phyloP scores from a whole-genome alignment of 2,113 vertebrate species.

The Isurus oxyrinchus region DNA sequence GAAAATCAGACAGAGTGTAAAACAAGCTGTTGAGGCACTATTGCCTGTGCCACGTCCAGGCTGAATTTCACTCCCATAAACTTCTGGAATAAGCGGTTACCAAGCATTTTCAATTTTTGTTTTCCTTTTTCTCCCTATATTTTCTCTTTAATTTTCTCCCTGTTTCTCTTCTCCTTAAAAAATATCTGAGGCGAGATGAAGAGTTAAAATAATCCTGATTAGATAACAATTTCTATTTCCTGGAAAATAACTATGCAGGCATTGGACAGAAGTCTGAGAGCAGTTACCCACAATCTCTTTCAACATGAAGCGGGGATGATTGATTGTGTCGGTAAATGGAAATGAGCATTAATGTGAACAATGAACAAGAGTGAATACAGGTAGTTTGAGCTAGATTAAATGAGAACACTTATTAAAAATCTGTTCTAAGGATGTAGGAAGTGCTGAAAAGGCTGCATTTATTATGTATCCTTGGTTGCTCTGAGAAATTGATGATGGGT shows the following conservation, averaged over 20 bases:
- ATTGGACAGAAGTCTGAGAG: background rate
- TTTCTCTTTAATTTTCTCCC: background rate
- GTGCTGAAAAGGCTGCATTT: background rate
- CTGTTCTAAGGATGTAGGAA: background rate
- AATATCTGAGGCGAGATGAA: background rate
- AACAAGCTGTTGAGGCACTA: background rate
- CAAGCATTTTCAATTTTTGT: background rate
- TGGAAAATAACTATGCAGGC: background rate
- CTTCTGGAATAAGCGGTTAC: background rate
- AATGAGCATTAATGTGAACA: background rate
- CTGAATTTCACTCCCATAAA: background rate
- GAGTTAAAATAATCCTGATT: background rate
- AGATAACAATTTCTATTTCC: background rate
- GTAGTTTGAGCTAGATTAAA: background rate
- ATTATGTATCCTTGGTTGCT: background rate
- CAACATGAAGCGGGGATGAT: background rate
- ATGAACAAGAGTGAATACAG: background rate
- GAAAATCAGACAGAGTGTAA: background rate
- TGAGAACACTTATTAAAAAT: background rate
- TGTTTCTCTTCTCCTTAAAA: background rate
- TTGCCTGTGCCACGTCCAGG: background rate
- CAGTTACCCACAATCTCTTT: background rate
- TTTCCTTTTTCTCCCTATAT: background rate
- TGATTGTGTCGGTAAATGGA: background rate
- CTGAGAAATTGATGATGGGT: background rate